phyloP scores from a whole-genome alignment of 2,113 vertebrate genomes.

The Butorides virescens region DNA sequence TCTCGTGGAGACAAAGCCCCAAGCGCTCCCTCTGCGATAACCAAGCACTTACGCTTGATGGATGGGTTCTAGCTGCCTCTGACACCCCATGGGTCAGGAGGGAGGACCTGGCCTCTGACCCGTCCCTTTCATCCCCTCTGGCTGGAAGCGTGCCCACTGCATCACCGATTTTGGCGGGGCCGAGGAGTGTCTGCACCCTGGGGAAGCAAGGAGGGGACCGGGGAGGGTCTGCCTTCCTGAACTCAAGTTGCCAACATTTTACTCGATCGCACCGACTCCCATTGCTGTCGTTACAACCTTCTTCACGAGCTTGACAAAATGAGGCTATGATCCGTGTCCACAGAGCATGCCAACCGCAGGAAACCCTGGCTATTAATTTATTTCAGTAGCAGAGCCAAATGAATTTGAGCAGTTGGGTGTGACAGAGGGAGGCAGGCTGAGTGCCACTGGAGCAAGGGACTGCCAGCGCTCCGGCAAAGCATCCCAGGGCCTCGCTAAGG shows the following conservation, averaged over 20 bases:
- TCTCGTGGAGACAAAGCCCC: slow-evolving; percentile 34
- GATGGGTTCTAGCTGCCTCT: slow-evolving; percentile 7
- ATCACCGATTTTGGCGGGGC: background rate
- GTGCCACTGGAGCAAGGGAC: background rate
- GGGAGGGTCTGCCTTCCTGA: background rate
- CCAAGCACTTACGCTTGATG: background rate
- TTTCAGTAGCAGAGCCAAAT: background rate
- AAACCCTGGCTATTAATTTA: background rate
- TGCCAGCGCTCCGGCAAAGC: fast-evolving
- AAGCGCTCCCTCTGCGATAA: background rate
- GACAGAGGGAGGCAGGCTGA: background rate
- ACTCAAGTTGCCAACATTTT: background rate
- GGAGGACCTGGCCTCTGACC: slow-evolving; percentile 40
- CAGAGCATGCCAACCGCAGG: background rate
- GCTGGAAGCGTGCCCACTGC: slow-evolving; percentile 18
- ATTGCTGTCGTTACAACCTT: background rate
- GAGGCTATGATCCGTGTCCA: background rate
- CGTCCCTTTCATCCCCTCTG: background rate
- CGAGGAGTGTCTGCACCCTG: background rate
- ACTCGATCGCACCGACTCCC: background rate
- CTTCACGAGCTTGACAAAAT: background rate
- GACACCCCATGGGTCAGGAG: background rate
- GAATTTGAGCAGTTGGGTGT: background rate
- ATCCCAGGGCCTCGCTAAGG: fast-evolving
- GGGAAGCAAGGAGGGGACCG: background rate